These are phyloP conservation scores for Falco punctatus DNA, from an alignment of 2,113 vertebrate genomes.

Conservation along the genomic window DNA sequence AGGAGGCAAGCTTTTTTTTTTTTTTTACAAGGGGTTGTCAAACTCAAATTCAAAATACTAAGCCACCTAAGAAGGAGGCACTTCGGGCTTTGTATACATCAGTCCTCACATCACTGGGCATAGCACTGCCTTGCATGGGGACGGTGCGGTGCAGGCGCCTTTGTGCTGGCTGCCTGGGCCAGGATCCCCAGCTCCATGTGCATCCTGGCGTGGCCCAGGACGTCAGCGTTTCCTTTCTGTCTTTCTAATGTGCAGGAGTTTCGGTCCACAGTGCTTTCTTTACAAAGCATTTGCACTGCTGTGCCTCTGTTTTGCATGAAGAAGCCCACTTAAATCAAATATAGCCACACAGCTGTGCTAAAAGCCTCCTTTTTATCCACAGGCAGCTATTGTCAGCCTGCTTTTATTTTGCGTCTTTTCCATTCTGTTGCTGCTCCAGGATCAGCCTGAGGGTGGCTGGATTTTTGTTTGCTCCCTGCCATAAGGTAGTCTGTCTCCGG, in stretches of 20 bases:
- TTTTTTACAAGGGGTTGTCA: not conserved
- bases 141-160: rapidly evolving
- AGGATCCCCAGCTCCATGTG: not conserved
- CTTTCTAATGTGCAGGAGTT: not conserved
- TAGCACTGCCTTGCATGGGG: not conserved
- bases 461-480: not conserved
- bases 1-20: not conserved
- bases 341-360: not conserved
- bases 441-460: not conserved
- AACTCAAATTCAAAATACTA: not conserved
- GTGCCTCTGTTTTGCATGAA: not conserved
- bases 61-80: not conserved
- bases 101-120: rapidly evolving
- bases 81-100: not conserved
- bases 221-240: not conserved
- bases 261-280: not conserved
- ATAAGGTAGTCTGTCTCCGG: not conserved
- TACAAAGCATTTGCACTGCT: not conserved
- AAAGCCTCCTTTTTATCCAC: not conserved
- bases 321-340: not conserved
- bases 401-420: not conserved
- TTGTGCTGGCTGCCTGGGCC: not conserved
- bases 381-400: not conserved
- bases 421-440: not conserved
- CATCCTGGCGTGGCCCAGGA: not conserved